phyloP scores from a whole-genome alignment of 2,888 invertebrate species.

The Auanema sp. region DNA sequence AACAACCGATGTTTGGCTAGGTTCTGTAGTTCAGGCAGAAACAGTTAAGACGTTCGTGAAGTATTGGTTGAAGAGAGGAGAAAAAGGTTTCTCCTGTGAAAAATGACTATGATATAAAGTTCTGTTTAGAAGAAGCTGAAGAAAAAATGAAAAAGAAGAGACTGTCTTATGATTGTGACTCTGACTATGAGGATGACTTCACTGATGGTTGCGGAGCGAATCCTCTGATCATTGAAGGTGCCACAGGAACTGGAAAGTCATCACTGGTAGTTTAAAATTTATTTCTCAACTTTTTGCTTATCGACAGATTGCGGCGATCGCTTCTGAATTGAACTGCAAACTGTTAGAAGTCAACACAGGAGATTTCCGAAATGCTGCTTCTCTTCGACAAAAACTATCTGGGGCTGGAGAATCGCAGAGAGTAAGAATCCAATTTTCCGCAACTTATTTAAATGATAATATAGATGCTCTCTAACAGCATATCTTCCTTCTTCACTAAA shows the following conservation, averaged over 20 bases:
- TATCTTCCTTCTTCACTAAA: constrained; percentile 10
- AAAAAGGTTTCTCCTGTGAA: too few relatives aligned
- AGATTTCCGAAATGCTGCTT: constrained; percentile 7
- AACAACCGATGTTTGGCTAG: too few relatives aligned
- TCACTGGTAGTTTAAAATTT: not conserved
- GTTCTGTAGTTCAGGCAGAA: too few relatives aligned
- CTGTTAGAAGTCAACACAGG: constrained; percentile 16
- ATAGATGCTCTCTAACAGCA: not conserved
- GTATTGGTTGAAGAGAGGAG: too few relatives aligned
- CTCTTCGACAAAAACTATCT: constrained; percentile 9
- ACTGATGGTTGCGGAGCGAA: not conserved
- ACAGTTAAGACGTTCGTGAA: too few relatives aligned
- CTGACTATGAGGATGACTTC: constrained; percentile 12
- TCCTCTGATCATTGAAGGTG: constrained; percentile 11
- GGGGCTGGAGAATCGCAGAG: constrained; percentile 7
- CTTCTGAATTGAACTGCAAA: constrained; percentile 10
- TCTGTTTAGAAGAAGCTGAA: not conserved
- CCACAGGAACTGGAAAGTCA: constrained; percentile 11
- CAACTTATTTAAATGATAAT: not conserved
- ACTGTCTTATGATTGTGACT: not conserved
- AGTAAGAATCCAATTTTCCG: not conserved
- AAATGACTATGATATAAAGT: too few relatives aligned
- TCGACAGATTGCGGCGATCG: constrained; percentile 10
- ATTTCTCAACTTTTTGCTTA: not conserved
- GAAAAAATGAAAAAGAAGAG: not conserved